Percentiles rank a stretch among this genome's conserved stretches.
These are phyloP conservation scores for Coluber constrictor DNA, from an alignment of 2,797 vertebrate species.

Conservation along the genomic window DNA sequence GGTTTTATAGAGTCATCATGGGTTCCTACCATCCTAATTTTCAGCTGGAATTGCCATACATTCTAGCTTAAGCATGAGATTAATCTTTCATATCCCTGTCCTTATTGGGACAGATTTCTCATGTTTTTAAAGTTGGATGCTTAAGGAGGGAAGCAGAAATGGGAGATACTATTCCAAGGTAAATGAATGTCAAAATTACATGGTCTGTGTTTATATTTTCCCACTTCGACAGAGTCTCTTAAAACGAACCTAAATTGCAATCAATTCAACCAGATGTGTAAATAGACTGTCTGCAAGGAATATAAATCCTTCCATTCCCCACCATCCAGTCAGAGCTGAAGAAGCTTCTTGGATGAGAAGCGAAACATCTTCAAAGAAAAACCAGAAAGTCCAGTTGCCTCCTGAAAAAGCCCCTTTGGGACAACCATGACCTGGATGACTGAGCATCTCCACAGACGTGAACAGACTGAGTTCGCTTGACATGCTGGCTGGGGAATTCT, in stretches of 20 bases:
- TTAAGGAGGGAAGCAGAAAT: neutral
- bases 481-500: neutral
- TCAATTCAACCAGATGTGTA: neutral
- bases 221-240: neutral
- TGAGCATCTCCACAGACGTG: no score
- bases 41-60: neutral
- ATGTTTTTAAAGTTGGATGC: neutral
- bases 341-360: no score
- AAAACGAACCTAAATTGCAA: neutral
- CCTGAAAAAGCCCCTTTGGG: no score
- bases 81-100: neutral
- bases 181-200: neutral
- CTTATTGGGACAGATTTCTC: neutral
- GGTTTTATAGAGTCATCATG: neutral
- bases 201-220: neutral
- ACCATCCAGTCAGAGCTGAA: no score
- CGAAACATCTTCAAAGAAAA: no score
- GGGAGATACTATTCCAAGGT: neutral
- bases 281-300: no score
- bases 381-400: no score
- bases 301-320: no score
- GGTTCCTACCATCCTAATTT: neutral
- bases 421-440: no score
- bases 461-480: neutral
- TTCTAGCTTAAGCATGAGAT: neutral